Conservation (phyloP, 2,888 invertebrate genomes). For the Amiota communis region DNA sequence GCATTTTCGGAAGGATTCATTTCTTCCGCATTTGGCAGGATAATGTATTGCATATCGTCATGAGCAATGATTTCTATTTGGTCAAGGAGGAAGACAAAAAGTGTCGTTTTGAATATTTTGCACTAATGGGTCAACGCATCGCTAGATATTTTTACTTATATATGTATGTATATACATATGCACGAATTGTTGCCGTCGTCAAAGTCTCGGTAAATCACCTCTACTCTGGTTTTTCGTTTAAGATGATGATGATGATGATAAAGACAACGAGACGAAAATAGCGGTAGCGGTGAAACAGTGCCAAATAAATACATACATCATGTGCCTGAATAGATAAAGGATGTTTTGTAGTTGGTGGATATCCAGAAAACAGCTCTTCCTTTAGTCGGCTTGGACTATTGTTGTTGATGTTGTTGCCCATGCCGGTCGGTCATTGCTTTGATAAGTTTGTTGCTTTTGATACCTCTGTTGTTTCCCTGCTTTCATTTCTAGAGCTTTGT, state of each 20-base stretch:
- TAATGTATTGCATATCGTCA: conserved; percentile 66
- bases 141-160: conserved; percentile 32
- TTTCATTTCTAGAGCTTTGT: conserved; percentile 22
- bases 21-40: conserved; percentile 46
- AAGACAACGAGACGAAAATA: background rate
- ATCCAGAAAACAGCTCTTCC: background rate
- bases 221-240: background rate
- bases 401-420: background rate
- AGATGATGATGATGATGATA: background rate
- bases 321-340: conserved; percentile 18
- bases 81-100: conserved; percentile 7
- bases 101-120: conserved; percentile 50
- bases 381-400: conserved; percentile 1
- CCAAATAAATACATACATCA: conserved; percentile 7
- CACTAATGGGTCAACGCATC: conserved; percentile 64
- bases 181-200: conserved; percentile 52
- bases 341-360: background rate
- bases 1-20: too few relatives aligned
- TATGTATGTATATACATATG: too few relatives aligned
- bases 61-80: conserved; percentile 61
- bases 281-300: background rate
- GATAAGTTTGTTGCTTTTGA: background rate
- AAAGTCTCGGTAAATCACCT: conserved; percentile 65
- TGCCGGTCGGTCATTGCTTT: conserved; percentile 12
- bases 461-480: conserved; percentile 16